A percentile compares a stretch with the other conserved stretches of the same genome.
These are phyloP conservation scores for Mongoloraphidia duomilia DNA, from an alignment of 2,888 invertebrate genomes.

Conservation along the genomic window DNA sequence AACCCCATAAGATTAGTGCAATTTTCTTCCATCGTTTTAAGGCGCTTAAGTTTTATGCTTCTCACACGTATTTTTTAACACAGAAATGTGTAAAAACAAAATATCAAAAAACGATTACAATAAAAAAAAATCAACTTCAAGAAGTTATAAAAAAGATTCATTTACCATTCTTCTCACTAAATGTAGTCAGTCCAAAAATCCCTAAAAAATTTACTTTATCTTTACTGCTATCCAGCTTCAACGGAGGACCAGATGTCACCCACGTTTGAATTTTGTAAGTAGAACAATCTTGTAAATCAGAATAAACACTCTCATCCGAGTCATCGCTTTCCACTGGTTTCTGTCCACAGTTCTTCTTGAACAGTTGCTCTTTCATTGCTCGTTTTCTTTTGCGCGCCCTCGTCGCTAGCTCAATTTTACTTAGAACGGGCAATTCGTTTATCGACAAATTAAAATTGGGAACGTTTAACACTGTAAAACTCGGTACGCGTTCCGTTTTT, in stretches of 20 bases:
- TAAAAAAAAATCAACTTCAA: background rate
- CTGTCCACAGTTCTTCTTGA: slow-evolving; percentile 20
- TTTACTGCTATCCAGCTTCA: slow-evolving; percentile 32
- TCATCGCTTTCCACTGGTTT: slow-evolving; percentile 35
- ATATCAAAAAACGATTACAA: slow-evolving; percentile 1
- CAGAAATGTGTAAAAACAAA: slow-evolving; percentile 8
- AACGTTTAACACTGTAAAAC: slow-evolving; percentile 23
- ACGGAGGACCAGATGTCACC: slow-evolving; percentile 40
- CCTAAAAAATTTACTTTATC: slow-evolving; percentile 46
- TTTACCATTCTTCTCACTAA: slow-evolving; percentile 44
- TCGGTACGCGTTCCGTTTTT: slow-evolving; percentile 17
- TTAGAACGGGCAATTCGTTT: slow-evolving; percentile 21
- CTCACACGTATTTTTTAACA: background rate
- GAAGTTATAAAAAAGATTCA: slow-evolving; percentile 8
- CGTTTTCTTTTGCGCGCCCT: slow-evolving; percentile 22
- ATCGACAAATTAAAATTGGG: slow-evolving; percentile 23
- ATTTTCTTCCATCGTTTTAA: too few relatives aligned
- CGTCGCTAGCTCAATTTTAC: slow-evolving; percentile 30
- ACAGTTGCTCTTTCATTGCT: slow-evolving; percentile 11
- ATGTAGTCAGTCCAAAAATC: slow-evolving; percentile 47
- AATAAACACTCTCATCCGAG: slow-evolving; percentile 33
- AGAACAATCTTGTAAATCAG: slow-evolving; percentile 31
- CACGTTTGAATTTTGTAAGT: slow-evolving; percentile 23
- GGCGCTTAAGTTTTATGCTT: too few relatives aligned
- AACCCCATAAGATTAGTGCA: too few relatives aligned